A percentile compares a stretch with the other conserved stretches of the same genome.
Evolutionary conservation across 1,140 invertebrate genomes (phyloP).

Genomic region (Rhagoletis zephyria): DNA sequence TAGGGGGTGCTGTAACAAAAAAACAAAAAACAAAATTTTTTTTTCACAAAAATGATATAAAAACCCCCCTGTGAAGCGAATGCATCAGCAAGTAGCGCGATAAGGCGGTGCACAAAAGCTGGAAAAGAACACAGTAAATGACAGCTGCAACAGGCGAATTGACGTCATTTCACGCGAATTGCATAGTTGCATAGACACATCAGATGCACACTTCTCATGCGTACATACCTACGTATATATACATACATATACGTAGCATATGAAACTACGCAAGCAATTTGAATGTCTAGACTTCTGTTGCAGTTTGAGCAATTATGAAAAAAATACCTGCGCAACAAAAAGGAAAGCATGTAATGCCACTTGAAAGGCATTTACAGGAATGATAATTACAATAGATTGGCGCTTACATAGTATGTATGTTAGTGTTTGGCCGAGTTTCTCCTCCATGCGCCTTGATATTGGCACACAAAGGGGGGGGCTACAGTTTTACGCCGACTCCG

Average conservation of each 20-base stretch:
- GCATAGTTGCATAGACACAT: neutral
- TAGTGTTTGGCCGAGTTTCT: too few species aligned
- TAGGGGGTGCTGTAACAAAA: neutral
- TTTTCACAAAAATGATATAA: neutral
- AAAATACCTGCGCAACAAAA: neutral
- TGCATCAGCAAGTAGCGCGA: neutral
- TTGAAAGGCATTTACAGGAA: too few species aligned
- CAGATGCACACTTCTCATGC: neutral
- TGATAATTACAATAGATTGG: too few species aligned
- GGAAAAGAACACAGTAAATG: neutral
- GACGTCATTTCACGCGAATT: neutral
- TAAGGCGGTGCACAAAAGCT: neutral
- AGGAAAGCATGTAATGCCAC: too few species aligned
- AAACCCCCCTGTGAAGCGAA: neutral
- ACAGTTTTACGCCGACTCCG: too few species aligned
- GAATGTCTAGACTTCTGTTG: neutral
- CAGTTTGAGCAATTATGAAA: neutral
- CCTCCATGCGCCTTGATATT: too few species aligned
- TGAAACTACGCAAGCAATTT: neutral
- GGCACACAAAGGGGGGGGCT: too few species aligned
- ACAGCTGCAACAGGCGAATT: constrained; percentile 13
- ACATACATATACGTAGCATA: neutral
- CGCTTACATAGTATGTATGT: too few species aligned
- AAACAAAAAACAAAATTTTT: too few species aligned
- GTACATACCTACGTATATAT: neutral